Evolutionary conservation across 2,113 vertebrate genomes (phyloP).

Genomic region (Trogon surrucura): DNA sequence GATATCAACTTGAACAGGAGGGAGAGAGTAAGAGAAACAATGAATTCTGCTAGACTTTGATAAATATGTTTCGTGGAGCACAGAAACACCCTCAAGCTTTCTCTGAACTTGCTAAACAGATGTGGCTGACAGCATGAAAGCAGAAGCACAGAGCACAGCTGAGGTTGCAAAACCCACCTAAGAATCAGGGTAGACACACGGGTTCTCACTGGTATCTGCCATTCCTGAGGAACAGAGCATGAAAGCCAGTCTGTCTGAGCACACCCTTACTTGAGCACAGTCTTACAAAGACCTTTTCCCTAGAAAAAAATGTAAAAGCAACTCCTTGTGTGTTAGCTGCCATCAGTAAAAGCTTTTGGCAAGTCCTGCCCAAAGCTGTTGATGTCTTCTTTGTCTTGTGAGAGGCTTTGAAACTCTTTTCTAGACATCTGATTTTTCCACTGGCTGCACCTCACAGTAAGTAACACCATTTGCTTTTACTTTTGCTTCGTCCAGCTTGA

Average conservation of each 20-base stretch:
- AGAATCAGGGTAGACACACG: background rate
- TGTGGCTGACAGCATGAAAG: background rate
- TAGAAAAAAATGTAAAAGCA: background rate
- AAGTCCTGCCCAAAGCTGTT: background rate
- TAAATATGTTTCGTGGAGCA: background rate
- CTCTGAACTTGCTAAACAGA: background rate
- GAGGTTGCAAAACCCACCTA: background rate
- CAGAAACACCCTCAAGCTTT: background rate
- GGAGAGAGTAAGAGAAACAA: background rate
- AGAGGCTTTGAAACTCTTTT: conserved; percentile 13
- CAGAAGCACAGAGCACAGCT: background rate
- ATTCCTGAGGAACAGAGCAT: background rate
- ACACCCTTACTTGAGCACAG: background rate
- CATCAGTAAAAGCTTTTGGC: background rate
- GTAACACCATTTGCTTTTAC: background rate
- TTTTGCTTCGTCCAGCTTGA: background rate
- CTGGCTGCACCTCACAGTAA: background rate
- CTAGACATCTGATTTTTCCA: background rate
- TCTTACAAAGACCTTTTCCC: background rate
- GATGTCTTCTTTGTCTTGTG: background rate
- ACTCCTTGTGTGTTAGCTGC: background rate
- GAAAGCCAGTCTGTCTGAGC: background rate
- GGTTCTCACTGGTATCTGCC: background rate
- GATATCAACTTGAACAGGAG: background rate
- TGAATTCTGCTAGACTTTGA: background rate